Base-by-base conservation (phyloP, 2,797 vertebrate species). In the Squalus acanthias region DNA sequence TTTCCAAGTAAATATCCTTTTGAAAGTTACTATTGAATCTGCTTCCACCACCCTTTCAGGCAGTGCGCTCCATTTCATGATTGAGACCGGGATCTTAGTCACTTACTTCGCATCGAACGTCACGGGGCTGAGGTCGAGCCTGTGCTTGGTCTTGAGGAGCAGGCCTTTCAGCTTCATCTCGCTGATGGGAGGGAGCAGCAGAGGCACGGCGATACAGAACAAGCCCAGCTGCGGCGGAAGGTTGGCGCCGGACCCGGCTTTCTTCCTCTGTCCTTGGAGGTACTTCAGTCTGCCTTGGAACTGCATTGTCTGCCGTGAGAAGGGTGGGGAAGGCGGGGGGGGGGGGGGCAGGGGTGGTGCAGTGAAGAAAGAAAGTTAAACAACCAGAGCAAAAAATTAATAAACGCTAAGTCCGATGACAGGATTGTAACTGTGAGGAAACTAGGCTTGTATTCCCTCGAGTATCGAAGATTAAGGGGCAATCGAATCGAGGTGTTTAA, bases 271-370 rank as follows among this genome's bases (percentile, higher is more conserved):
- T 50, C 99, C 99, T 0, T 99, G 98, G 96, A 99, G 98, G 97
- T 99, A 99, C 97, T 99, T 99, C 17, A 99, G 97, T 96, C 98
- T 98, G 39, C 99, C 99, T 98, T 99, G 99, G 97, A 99, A 99
- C 97, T 99, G 99, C 99, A 99, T 99, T 0, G 98, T 99, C 99
- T 99, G 97, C 24, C 4, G 69, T 46, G 65, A 93, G n/a, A 26
- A 67, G 9, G n/a, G 17, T 53, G 82, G 46, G 20, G 88, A 39
- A 39, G 39, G 39, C 39, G 39, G 29, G 57, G 29, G 1, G 0
- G 1, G 0, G 6, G 3, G 33, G 91, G 39, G 60, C 5, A 10
- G 39, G 39, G 39, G 39, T 39, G 39, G 39, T 39, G 39, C 39
- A 0, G 65, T 20, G 91, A 13, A 69, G 22, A 67, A 46, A 93